A percentile compares a stretch with the other conserved stretches of the same genome.
Evolutionary conservation across 2,113 vertebrate species (phyloP).

Genomic region (Pimephales promelas): DNA sequence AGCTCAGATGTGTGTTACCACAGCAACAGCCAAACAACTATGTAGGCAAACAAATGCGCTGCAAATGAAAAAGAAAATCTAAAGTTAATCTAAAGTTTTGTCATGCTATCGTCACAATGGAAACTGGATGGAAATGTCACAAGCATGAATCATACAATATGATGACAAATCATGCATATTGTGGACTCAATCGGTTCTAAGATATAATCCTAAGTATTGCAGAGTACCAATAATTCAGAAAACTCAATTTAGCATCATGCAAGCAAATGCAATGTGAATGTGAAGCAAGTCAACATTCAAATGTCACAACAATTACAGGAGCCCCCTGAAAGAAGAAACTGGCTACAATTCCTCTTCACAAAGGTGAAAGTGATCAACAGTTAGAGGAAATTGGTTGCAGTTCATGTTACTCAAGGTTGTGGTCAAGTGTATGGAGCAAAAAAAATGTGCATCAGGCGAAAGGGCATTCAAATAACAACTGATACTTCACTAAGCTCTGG

Average conservation of each 20-base stretch:
- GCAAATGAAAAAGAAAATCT: not conserved
- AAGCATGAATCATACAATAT: not conserved
- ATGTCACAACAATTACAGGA: constrained; percentile 12
- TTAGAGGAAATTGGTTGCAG: constrained; percentile 19
- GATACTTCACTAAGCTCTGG: not conserved
- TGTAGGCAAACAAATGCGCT: not conserved
- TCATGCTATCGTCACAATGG: not conserved
- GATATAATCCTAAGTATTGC: not conserved
- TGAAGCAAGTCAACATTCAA: constrained; percentile 4
- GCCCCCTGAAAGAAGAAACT: not conserved
- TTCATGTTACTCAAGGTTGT: constrained; percentile 33
- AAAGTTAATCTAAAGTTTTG: not conserved
- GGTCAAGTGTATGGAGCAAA: not conserved
- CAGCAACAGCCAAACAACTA: not conserved
- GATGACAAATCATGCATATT: not conserved
- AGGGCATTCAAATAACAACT: not conserved
- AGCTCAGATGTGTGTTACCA: not conserved
- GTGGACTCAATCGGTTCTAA: not conserved
- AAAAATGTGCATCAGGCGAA: not conserved
- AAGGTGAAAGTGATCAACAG: not conserved
- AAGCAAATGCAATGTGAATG: not conserved
- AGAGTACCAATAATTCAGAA: not conserved
- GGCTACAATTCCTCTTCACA: not conserved
- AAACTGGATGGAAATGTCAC: not conserved
- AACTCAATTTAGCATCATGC: not conserved